Evolutionary conservation across 2,888 invertebrate genomes (phyloP), one percentile per base, ranked within the genome.

Genomic region (Habrosyne pyritoides): DNA sequence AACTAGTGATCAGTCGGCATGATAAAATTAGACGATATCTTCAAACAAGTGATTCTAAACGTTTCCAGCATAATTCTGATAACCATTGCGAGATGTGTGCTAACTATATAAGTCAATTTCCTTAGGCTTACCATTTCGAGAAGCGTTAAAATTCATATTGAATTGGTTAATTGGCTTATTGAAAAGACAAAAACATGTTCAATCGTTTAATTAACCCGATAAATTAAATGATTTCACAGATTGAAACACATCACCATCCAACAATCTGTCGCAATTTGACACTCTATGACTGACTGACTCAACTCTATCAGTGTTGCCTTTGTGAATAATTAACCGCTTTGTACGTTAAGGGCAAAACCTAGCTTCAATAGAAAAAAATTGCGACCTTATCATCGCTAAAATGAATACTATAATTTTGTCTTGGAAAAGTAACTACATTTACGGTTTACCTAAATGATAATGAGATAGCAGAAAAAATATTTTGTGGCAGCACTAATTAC

Each of bases 101-200:
- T n/a, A 8, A n/a, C 8, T 6, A 42, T 18, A 6, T 42, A 18
- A 18, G 21, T 18, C 18, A 10, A 18, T 28, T 28, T 47, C 50
- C 21, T 21, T 21, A 21, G 22, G 58, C 80, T 78, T 71, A 92
- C 92, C 92, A 59, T 92, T 92, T 75, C 93, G 86, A 57, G 92
- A 91, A 73, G 92, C 91, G 67, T 92, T 92, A 61, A 91, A 92
- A 82, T 92, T 92, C 91, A 92, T 92, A 57, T 64, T 81, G 54
- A 51, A 57, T 46, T 53, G 52, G 57, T 59, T 53, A 69, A 55
- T 64, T 63, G 57, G 52, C 53, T 69, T 76, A 83, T 59, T 59
- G 60, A 54, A 56, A 74, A 64, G 55, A 61, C 59, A 75, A 64
- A 67, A 67, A 71, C 89, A 88, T 90, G 79, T 60, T 87, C 77